Evolutionary conservation across 2,113 vertebrate species (phyloP), one percentile per base, ranked within the genome.

Genomic region (Chunga burmeisteri): DNA sequence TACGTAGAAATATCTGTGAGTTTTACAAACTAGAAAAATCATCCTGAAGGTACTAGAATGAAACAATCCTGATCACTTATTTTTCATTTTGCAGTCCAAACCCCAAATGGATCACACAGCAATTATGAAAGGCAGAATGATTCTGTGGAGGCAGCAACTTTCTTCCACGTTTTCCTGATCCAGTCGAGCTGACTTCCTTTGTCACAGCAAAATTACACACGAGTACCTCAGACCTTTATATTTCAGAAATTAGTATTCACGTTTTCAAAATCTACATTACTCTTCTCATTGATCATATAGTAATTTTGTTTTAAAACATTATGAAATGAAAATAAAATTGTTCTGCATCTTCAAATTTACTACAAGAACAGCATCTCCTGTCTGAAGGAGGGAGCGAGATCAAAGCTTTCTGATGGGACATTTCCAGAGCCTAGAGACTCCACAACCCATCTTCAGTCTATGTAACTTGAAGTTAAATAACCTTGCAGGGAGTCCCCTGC

Each of bases 1-100:
- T 3, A 2, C 0, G 0, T 15, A 77, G 40, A 46, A 32, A 29
- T 17, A 38, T 1, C 13, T 3, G 0, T 10, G 40, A n/a, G 29
- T 47, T 86, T 40, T 56, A 62, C 12, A 52, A 49, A 71, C 30
- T 25, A 10, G 22, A 46, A 73, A 61, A 81, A 27, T 22, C 18
- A 27, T 27, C 18, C 30, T 61, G 34, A 50, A 72, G 16, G 15
- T 23, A 34, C 0, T 19, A 25, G 29, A 73, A 63, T 30, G 4
- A 71, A 85, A n/a, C 13, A 38, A 36, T 44, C 22, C 22, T 26
- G 10, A 18, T 14, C 6, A 6, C 3, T 46, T 42, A 7, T 32
- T 70, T 81, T 70, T 32, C 32, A 22, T 5, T 53, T 65, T 53
- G n/a, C 50, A 56, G 40, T 17, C n/a, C 66, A 55, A 77, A 22